Base-by-base conservation (phyloP, 2,113 vertebrate genomes). In the Daubentonia madagascariensis region DNA sequence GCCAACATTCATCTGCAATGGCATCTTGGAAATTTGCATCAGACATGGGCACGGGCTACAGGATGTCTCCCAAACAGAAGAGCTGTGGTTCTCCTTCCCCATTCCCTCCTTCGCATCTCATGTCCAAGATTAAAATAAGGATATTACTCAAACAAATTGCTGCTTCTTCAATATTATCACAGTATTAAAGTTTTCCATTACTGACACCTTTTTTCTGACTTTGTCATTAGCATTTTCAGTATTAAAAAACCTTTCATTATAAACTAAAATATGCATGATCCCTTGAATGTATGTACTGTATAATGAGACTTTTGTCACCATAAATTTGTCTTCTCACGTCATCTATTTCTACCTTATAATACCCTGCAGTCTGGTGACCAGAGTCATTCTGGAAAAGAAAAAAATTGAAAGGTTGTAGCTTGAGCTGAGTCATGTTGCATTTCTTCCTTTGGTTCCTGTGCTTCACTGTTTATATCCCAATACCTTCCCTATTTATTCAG, bases 141-240 rank as follows among this genome's bases (percentile, higher is more conserved):
- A 54, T 79, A 93, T 86, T 67, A 68, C 61, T 79, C 73, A n/a
- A 68, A 73, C 52, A 95, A 93, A 95, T 52, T 13, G 73, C 61
- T 72, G 61, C 79, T 76, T 63, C 52, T 89, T 6, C 28, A 72
- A 84, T 67, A 86, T 28, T 59, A 89, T 63, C 92, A 59, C 68
- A 67, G 92, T 13, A 84, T 85, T 72, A 59, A 92, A 89, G 40
- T 85, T 86, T 91, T 50, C 61, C 54, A 73, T 63, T 61, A 92
- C 48, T 25, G 54, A 40, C 20, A 7, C 32, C 37, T 72, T 61
- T 76, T 89, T 68, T 12, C 57, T 68, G 70, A 85, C 89, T 68
- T 97, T 70, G 89, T 94, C 92, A 97, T 97, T 89, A 96, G 90
- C 87, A 92, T 97, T 84, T 95, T 96, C 73, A 59, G 79, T 91